Evolutionary conservation across 2,888 invertebrate species (phyloP).

Genomic region (Venustoraphidia nigricollis): DNA sequence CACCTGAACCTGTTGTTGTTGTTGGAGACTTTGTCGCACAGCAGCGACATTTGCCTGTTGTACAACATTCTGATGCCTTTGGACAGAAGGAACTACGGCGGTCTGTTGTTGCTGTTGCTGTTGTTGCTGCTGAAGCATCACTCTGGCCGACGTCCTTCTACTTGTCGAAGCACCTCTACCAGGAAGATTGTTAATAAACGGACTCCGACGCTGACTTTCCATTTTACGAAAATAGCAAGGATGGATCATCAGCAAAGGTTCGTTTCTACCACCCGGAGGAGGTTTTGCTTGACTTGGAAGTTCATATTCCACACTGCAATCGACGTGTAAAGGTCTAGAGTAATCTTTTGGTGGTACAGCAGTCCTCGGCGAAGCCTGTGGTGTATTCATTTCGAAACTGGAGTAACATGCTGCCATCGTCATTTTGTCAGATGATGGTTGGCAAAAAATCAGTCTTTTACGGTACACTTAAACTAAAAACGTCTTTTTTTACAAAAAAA

Average conservation of each 20-base stretch:
- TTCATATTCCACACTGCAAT: constrained; percentile 85
- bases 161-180: constrained; percentile 26
- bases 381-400: constrained; percentile 25
- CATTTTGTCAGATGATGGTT: neutral
- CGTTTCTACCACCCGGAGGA: constrained; percentile 66
- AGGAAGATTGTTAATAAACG: constrained; percentile 72
- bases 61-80: neutral
- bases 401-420: constrained; percentile 25
- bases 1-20: neutral
- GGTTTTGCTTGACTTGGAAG: constrained; percentile 79
- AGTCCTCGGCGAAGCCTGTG: constrained; percentile 29
- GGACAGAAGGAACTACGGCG: constrained; percentile 12
- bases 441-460: no score
- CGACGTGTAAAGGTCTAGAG: constrained; percentile 74
- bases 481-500: no score
- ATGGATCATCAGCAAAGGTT: constrained; percentile 79
- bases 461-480: no score
- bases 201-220: constrained; percentile 67
- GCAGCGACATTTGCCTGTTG: neutral
- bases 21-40: neutral
- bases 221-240: constrained; percentile 79
- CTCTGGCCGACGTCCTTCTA: neutral
- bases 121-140: neutral
- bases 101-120: constrained; percentile 15
- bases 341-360: constrained; percentile 49